phyloP scores from a whole-genome alignment of 2,888 invertebrate species.

The Hydraecia micacea region DNA sequence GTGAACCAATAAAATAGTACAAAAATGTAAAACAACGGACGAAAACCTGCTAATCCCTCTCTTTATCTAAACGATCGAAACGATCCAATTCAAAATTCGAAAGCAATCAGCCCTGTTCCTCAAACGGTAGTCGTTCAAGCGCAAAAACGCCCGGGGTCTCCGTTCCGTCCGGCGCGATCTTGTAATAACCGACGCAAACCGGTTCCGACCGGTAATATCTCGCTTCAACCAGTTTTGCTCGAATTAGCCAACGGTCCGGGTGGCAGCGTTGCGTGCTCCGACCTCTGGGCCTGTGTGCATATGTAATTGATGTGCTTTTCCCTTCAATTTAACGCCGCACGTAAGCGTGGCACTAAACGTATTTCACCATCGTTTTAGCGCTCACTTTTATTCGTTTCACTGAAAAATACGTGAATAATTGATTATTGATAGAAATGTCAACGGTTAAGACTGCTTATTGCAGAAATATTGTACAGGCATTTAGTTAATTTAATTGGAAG shows the following conservation, averaged over 20 bases:
- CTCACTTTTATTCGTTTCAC: constrained; percentile 60
- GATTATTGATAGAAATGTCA: not conserved
- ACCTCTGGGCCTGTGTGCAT: constrained; percentile 79
- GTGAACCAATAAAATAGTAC: not conserved
- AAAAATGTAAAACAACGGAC: constrained; percentile 18
- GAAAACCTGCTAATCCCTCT: constrained; percentile 49
- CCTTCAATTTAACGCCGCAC: constrained; percentile 78
- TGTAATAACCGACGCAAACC: constrained; percentile 71
- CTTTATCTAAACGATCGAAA: constrained; percentile 61
- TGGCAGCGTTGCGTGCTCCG: constrained; percentile 76
- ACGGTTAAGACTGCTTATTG: not conserved
- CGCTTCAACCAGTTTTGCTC: constrained; percentile 71
- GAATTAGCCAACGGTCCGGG: constrained; percentile 73
- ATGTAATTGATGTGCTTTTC: constrained; percentile 82
- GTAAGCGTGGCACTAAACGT: constrained; percentile 66
- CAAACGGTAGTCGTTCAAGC: constrained; percentile 65
- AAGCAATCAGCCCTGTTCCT: constrained; percentile 66
- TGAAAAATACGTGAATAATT: constrained; percentile 12
- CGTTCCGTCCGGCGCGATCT: constrained; percentile 64
- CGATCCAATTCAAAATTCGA: constrained; percentile 68
- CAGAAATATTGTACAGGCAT: not conserved
- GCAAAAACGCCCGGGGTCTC: constrained; percentile 69
- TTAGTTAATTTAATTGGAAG: not conserved
- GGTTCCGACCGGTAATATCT: constrained; percentile 74
- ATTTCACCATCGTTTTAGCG: constrained; percentile 69